Evolutionary conservation across 2,888 invertebrate species (phyloP).

Genomic region (Phlogophora meticulosa): DNA sequence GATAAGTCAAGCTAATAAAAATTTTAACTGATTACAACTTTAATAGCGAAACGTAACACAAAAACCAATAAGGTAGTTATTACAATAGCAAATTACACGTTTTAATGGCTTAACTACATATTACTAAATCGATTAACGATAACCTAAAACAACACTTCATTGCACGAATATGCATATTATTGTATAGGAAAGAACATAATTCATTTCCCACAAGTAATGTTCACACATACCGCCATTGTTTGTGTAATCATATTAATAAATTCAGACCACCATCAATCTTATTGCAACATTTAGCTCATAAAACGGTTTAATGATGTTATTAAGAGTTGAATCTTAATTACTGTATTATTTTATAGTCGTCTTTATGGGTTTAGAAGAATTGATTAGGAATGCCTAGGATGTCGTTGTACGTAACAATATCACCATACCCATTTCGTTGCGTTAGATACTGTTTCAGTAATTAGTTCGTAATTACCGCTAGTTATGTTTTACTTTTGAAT

Average conservation of each 20-base stretch:
- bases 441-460: too few species aligned
- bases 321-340: too few species aligned
- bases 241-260: constrained; percentile 38
- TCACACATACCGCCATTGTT: constrained; percentile 57
- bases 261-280: constrained; percentile 41
- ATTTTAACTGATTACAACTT: too few species aligned
- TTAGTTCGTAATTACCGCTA: too few species aligned
- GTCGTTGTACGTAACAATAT: too few species aligned
- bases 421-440: too few species aligned
- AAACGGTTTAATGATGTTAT: constrained; percentile 11
- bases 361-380: not conserved
- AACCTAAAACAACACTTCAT: constrained; percentile 30
- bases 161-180: constrained; percentile 34
- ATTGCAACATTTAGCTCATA: constrained; percentile 29
- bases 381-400: too few species aligned
- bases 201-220: constrained; percentile 43
- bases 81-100: not conserved
- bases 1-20: too few species aligned
- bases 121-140: constrained; percentile 36
- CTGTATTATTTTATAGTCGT: too few species aligned
- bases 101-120: not conserved
- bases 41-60: not conserved
- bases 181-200: constrained; percentile 38
- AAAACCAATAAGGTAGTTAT: not conserved
- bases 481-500: too few species aligned